phyloP scores from a whole-genome alignment of 2,888 invertebrate genomes.

The Callyntrura sp. region DNA sequence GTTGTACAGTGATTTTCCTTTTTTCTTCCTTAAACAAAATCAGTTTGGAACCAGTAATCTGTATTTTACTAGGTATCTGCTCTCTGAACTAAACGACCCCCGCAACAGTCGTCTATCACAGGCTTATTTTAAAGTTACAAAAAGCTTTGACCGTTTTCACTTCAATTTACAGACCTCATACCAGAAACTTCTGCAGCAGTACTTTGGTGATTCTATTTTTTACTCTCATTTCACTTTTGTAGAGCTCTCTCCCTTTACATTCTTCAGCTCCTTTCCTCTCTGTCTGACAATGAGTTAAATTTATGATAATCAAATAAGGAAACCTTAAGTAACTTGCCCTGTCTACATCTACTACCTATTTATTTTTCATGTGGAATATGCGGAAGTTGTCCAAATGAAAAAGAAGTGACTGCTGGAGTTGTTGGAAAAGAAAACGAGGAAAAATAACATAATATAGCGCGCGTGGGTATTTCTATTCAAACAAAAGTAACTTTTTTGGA shows the following conservation, averaged over 20 bases:
- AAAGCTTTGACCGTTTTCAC: no score
- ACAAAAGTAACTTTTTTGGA: slow-evolving; percentile 6
- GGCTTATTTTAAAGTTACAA: no score
- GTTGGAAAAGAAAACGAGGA: neutral
- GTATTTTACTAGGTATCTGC: no score
- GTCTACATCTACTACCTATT: slow-evolving; percentile 58
- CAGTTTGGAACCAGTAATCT: no score
- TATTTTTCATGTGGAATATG: slow-evolving; percentile 62
- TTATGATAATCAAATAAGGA: slow-evolving; percentile 78
- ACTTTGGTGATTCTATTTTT: neutral
- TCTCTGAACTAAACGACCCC: no score
- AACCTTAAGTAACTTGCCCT: slow-evolving; percentile 51
- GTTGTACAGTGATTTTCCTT: no score
- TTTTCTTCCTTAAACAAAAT: no score
- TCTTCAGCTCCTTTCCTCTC: slow-evolving; percentile 36
- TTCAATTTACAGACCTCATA: no score
- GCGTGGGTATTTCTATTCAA: neutral
- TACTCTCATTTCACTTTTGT: slow-evolving; percentile 4
- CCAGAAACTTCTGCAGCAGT: no score
- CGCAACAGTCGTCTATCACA: no score
- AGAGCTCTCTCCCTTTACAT: neutral
- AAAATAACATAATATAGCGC: neutral
- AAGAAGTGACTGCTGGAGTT: slow-evolving; percentile 2
- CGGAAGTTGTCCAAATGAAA: neutral
- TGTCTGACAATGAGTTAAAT: slow-evolving; percentile 73